These are phyloP conservation scores for Thripadectes ignobilis DNA, from an alignment of 2,797 vertebrate genomes.

Conservation along the genomic window DNA sequence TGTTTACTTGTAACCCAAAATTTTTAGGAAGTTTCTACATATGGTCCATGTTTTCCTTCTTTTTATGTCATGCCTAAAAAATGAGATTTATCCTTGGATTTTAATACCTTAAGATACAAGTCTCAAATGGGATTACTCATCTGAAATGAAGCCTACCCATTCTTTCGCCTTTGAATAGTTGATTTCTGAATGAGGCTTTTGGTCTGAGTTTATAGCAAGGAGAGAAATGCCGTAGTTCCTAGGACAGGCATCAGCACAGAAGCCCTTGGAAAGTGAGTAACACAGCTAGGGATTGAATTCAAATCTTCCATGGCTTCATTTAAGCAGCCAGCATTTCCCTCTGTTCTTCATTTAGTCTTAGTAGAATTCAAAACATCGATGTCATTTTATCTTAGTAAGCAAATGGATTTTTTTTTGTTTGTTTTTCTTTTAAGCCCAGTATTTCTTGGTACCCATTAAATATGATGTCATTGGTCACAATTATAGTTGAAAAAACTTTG, in stretches of 20 bases:
- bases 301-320: not conserved
- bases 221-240: not conserved
- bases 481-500: not conserved
- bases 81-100: not conserved
- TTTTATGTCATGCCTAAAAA: not conserved
- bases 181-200: not conserved
- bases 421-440: not conserved
- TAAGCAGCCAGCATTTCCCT: not conserved
- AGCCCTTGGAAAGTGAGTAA: not conserved
- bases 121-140: not conserved
- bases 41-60: not conserved
- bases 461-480: not conserved
- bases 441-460: not conserved
- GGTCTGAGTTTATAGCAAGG: not conserved
- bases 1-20: not conserved
- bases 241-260: not conserved
- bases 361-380: not conserved
- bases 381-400: not conserved
- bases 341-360: not conserved
- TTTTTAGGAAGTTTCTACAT: not conserved
- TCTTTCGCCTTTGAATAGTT: not conserved
- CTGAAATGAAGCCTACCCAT: not conserved
- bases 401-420: not conserved
- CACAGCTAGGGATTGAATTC: not conserved
- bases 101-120: not conserved